These are phyloP conservation scores for Trichonephila clavipes DNA, from an alignment of 1,140 invertebrate species.

Conservation along the genomic window DNA sequence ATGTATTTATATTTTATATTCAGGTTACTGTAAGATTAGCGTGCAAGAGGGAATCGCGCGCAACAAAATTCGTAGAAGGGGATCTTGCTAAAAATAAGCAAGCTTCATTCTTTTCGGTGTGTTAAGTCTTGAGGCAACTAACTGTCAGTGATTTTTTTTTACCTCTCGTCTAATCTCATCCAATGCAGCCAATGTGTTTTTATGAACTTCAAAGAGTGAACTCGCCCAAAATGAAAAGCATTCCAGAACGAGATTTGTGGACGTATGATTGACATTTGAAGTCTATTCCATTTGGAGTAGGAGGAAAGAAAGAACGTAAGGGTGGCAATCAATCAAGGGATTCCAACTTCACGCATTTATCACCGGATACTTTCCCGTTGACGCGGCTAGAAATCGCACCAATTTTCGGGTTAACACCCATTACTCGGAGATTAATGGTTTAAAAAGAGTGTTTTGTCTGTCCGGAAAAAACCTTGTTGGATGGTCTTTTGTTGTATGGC, in stretches of 20 bases:
- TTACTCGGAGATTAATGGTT: constrained; percentile 73
- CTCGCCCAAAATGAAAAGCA: constrained; percentile 68
- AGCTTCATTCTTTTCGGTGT: constrained; percentile 31
- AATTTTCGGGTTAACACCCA: constrained; percentile 74
- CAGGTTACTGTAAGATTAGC: constrained; percentile 9
- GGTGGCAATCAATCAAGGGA: constrained; percentile 70
- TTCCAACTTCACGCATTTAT: constrained; percentile 20
- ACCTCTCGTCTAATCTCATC: constrained; percentile 30
- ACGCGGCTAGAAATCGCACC: constrained; percentile 69
- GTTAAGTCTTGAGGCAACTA: constrained; percentile 56
- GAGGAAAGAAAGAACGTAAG: constrained; percentile 13
- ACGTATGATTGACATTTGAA: constrained; percentile 70
- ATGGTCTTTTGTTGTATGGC: neutral
- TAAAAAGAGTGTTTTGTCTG: constrained; percentile 46
- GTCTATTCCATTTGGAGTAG: constrained; percentile 54
- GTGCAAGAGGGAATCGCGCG: neutral
- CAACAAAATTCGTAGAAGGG: neutral
- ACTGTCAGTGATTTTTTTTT: constrained; percentile 48
- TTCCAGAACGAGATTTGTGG: constrained; percentile 67
- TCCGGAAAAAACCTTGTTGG: neutral
- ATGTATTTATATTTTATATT: neutral
- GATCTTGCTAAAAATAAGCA: constrained; percentile 58
- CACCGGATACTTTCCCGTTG: constrained; percentile 36
- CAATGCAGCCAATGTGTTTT: constrained; percentile 55
- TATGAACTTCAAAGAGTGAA: constrained; percentile 43